Conservation (phyloP, 2,797 vertebrate species). For the Orestias chungarensis region DNA sequence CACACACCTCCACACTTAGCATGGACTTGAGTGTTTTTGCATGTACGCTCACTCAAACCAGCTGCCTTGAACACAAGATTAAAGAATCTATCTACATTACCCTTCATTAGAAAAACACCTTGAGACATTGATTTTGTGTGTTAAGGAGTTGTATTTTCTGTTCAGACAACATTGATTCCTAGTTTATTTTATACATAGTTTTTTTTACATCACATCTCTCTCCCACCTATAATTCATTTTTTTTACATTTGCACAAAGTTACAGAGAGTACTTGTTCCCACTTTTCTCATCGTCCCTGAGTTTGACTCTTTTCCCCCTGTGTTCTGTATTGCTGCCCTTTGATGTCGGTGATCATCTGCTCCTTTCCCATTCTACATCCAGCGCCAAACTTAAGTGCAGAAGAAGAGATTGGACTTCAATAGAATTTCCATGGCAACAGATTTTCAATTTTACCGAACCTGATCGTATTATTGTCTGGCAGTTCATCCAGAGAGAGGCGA, state of each 20-base stretch:
- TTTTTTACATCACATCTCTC: conserved; percentile 37
- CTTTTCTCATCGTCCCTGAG: conserved; percentile 36
- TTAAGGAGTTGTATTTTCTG: conserved; percentile 26
- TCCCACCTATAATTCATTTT: conserved; percentile 24
- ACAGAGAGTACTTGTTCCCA: conserved; percentile 35
- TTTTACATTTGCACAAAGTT: conserved; percentile 13
- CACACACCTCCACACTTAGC: conserved; percentile 8
- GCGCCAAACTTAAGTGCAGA: conserved; percentile 39
- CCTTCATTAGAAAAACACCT: conserved; percentile 61
- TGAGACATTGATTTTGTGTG: conserved; percentile 16
- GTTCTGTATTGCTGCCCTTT: conserved; percentile 38
- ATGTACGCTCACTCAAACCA: conserved; percentile 25
- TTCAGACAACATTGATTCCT: no score
- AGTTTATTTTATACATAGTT: no score
- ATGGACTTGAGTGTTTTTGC: background rate
- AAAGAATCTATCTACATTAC: conserved; percentile 55
- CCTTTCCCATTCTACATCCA: conserved; percentile 23
- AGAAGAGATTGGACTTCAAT: conserved; percentile 60
- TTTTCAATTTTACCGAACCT: conserved; percentile 64
- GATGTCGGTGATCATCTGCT: conserved; percentile 57
- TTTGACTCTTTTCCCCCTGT: conserved; percentile 42
- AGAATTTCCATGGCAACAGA: conserved; percentile 74
- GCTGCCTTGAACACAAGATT: conserved; percentile 39
- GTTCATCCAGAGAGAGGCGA: conserved; percentile 33
- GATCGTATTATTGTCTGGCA: conserved; percentile 43